Base-by-base conservation (phyloP, 2,797 vertebrate species). In the Xyrichtys novacula region DNA sequence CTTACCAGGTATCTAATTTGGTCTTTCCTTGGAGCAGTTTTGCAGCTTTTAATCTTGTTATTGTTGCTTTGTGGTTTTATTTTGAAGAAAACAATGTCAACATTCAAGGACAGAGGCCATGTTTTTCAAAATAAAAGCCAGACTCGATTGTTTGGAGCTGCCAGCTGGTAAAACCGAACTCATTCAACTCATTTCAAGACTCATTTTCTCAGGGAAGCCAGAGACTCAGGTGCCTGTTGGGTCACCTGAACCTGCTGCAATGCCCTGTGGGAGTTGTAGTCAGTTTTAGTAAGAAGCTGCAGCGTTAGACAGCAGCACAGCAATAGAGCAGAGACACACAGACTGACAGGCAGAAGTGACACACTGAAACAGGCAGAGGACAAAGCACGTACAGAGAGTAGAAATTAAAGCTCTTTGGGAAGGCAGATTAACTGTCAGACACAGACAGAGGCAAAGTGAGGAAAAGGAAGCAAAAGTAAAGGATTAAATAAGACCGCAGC, bases 181-280 rank as follows among this genome's bases (percentile, higher is more conserved):
- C 69, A 54, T 48, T 34, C 7, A 31, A n/a, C 17, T 82, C 69
- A 80, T 73, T 53, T 69, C 10, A 11, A 59, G 46, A 52, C 50
- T 76, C 19, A 28, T 42, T 42, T n/a, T 5, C 32, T 68, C 66
- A 80, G 70, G 74, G 74, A 66, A 64, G 72, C 74, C 53, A 63
- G 83, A 87, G 86, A 71, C 78, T 88, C 88, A 86, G 84, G 85
- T 79, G 72, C n/a, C 20, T 10, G 15, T 14, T 14, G 0, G 71
- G 80, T 74, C 88, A 86, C 88, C 88, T 87, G 85, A 86, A 81
- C 75, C 83, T 86, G 74, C 83, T 2, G 74, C 82, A 69, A 68
- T 22, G 87, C 83, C 82, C 65, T 65, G 71, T 75, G 85, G 83
- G 80, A 84, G 65, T 32, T 40, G 75, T 71, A 76, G 70, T 74